Percentiles rank a stretch among this genome's conserved stretches.
These are phyloP conservation scores for Panonychus citri DNA, from an alignment of 1,140 invertebrate genomes.

Conservation along the genomic window DNA sequence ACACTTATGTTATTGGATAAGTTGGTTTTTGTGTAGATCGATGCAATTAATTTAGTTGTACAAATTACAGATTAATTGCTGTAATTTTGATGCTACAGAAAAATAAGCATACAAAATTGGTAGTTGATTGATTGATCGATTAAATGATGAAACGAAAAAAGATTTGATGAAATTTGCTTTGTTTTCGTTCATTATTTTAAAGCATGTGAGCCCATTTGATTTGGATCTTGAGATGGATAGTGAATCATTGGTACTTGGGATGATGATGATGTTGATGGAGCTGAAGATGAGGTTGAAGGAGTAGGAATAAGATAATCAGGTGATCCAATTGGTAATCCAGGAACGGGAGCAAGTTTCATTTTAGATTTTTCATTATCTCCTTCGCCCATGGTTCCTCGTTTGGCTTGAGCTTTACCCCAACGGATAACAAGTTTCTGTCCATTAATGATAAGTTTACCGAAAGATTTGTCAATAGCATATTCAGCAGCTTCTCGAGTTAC, in stretches of 20 bases:
- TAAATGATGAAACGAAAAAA: too few relatives aligned
- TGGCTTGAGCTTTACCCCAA: constrained; percentile 77
- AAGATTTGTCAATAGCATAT: constrained; percentile 78
- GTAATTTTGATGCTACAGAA: too few relatives aligned
- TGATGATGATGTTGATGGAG: constrained; percentile 6
- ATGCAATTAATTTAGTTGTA: too few relatives aligned
- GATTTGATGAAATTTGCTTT: too few relatives aligned
- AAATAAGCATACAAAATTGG: too few relatives aligned
- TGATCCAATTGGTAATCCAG: constrained; percentile 40
- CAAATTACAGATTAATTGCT: too few relatives aligned
- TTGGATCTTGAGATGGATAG: constrained; percentile 84
- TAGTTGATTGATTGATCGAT: too few relatives aligned
- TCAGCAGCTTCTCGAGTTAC: constrained; percentile 70
- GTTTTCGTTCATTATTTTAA: constrained; percentile 3
- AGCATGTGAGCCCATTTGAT: constrained; percentile 42
- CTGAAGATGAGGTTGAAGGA: constrained; percentile 1
- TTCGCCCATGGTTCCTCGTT: constrained; percentile 23
- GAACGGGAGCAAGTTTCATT: constrained; percentile 48
- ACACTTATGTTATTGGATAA: too few relatives aligned
- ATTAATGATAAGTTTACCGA: constrained; percentile 75
- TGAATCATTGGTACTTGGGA: constrained; percentile 37
- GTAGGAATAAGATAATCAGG: constrained; percentile 12
- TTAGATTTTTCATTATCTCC: constrained; percentile 16
- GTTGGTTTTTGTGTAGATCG: too few relatives aligned
- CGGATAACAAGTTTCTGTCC: constrained; percentile 75